A percentile compares a stretch with the other conserved stretches of the same genome.
Evolutionary conservation across 2,797 vertebrate species (phyloP).

Genomic region (Pangasius sanitwongsei): DNA sequence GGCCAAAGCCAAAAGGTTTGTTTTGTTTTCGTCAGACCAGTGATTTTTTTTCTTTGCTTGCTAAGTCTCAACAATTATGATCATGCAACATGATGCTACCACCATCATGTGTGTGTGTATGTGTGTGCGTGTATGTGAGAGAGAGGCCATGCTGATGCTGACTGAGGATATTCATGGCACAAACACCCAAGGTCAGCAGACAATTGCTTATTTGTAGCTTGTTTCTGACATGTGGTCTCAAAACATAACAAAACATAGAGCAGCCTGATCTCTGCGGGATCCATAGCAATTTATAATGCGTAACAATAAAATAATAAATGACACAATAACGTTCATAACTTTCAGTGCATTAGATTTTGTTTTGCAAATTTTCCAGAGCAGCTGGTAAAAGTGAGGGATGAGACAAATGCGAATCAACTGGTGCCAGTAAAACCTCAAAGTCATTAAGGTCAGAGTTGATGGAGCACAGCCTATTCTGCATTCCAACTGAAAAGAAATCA

Average conservation of each 20-base stretch:
- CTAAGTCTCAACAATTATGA: neutral
- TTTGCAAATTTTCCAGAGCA: neutral
- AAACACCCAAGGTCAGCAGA: neutral
- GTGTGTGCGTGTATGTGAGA: neutral
- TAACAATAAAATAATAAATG: neutral
- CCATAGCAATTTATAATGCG: neutral
- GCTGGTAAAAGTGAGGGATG: neutral
- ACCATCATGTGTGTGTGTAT: neutral
- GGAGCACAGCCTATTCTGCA: neutral
- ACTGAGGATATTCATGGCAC: neutral
- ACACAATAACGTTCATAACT: no score
- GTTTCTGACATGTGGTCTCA: neutral
- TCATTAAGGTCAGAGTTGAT: constrained; percentile 15
- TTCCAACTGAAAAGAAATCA: constrained; percentile 19
- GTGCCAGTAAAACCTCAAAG: constrained; percentile 16
- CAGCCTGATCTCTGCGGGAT: neutral
- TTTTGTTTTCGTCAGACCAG: neutral
- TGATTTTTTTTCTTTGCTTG: no score
- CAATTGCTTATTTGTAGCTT: neutral
- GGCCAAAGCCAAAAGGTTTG: no score
- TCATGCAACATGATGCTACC: neutral
- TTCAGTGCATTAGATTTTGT: neutral
- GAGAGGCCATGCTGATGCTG: neutral
- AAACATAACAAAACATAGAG: no score
- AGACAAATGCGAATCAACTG: neutral